Percentiles rank a stretch among this genome's conserved stretches.
phyloP scores from a whole-genome alignment of 2,888 invertebrate genomes.

The Strigamia crassipes region DNA sequence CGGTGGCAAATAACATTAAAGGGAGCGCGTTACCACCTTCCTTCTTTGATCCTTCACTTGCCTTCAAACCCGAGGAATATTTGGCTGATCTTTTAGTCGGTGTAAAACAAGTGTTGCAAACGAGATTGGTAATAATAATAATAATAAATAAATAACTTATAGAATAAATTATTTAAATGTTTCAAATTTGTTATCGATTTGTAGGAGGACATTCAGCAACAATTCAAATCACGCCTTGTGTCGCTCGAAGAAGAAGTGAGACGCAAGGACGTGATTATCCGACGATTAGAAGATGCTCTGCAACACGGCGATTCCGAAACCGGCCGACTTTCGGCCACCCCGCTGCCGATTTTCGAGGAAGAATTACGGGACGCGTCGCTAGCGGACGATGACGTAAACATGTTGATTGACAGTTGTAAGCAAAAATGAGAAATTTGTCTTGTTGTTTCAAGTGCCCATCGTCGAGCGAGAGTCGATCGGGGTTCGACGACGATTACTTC shows the following conservation, averaged over 20 bases:
- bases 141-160: too few relatives aligned
- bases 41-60: constrained; percentile 14
- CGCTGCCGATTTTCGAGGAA: neutral
- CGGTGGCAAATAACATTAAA: neutral
- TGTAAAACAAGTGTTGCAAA: constrained; percentile 80
- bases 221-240: constrained; percentile 67
- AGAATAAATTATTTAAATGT: too few relatives aligned
- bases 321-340: neutral
- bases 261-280: constrained; percentile 78
- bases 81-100: constrained; percentile 78
- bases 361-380: neutral
- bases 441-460: neutral
- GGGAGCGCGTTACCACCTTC: neutral
- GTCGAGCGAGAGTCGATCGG: neutral
- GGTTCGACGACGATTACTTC: constrained; percentile 6
- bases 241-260: constrained; percentile 79
- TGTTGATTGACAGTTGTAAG: too few relatives aligned
- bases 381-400: neutral
- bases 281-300: constrained; percentile 64
- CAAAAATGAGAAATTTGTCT: too few relatives aligned
- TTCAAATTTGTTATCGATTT: too few relatives aligned
- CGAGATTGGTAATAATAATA: constrained; percentile 62
- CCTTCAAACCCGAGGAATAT: constrained; percentile 71
- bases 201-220: constrained; percentile 63
- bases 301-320: constrained; percentile 25